Base-by-base conservation (phyloP, 2,888 invertebrate genomes). In the Melinaea marsaeus region DNA sequence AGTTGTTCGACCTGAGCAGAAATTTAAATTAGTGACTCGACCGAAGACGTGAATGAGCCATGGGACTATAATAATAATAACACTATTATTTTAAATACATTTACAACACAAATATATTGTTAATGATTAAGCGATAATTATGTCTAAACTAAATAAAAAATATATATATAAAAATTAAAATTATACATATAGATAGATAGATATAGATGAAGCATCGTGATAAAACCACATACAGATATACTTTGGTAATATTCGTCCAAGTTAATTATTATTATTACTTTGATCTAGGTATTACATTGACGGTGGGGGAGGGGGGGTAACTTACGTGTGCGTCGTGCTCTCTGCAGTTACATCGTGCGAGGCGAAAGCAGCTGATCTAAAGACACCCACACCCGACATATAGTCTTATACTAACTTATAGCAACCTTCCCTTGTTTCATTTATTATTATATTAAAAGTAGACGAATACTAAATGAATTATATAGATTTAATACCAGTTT, bases 1-100 rank as follows among this genome's bases (percentile, higher is more conserved):
- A 97, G 85, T 61, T 94, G 94, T 77, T 96, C 96, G 60, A 96
- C 94, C 97, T 97, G 73, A 57, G 33, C 37, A 34, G 33, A 47
- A 35, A 56, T 58, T 51, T 42, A 22, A 46, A 9, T 51, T 37
- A 51, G 7, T 9, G 3, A 32, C 3, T 51, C 22, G 11, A 2
- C n/a, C 51, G 32, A 9, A 42, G 42, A 7, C 7, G 5, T 6
- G 5, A 6, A 42, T 42, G 42, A 42, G 2, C 2, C 42, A 7
- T 7, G 37, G 7, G 42, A 9, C 42, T 7, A 2, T 2, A 9
- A 7, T 42, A 42, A 37, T 37, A 37, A 37, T 22, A 2, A 37
- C 37, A 37, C 22, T 37, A 37, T 37, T 37, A 37, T 37, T 9
- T 9, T 42, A 9, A 42, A 9, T 42, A 42, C 9, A 22, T 22